A percentile compares a stretch with the other conserved stretches of the same genome.
These are phyloP conservation scores for Eristalis intricaria DNA, from an alignment of 2,888 invertebrate species.

Conservation along the genomic window DNA sequence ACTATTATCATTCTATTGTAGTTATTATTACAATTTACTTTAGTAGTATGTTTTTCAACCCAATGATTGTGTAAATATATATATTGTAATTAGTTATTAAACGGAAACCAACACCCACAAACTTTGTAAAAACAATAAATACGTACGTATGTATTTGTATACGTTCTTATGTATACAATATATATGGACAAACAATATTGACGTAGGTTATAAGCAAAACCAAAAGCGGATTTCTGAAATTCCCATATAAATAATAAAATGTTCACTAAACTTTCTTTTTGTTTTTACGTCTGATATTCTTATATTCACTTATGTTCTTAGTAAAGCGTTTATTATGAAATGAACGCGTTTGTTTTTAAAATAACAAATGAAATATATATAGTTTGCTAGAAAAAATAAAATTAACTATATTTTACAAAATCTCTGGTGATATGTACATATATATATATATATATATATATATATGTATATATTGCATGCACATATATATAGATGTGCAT, in stretches of 20 bases:
- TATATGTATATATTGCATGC: neutral
- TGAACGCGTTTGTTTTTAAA: slow-evolving; percentile 28
- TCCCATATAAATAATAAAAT: slow-evolving; percentile 50
- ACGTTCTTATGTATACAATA: slow-evolving; percentile 72
- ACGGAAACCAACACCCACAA: slow-evolving; percentile 42
- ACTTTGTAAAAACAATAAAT: slow-evolving; percentile 55
- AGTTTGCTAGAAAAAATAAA: slow-evolving; percentile 25
- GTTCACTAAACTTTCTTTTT: slow-evolving; percentile 53
- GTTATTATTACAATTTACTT: slow-evolving; percentile 62
- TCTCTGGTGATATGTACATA: neutral
- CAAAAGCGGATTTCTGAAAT: slow-evolving; percentile 70
- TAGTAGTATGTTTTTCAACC: slow-evolving; percentile 57
- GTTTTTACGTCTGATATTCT: slow-evolving; percentile 67
- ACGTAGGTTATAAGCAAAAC: slow-evolving; percentile 71
- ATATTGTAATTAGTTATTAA: slow-evolving; percentile 60
- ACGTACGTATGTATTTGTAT: slow-evolving; percentile 57
- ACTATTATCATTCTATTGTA: slow-evolving; percentile 70
- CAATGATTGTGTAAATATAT: slow-evolving; percentile 62
- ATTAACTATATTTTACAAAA: slow-evolving; percentile 23
- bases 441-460: neutral
- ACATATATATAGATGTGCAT: neutral
- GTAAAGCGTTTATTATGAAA: slow-evolving; percentile 53
- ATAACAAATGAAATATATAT: slow-evolving; percentile 2
- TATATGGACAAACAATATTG: slow-evolving; percentile 48
- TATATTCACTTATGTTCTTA: slow-evolving; percentile 50